Percentiles rank a stretch among this genome's conserved stretches.
phyloP scores from a whole-genome alignment of 2,888 invertebrate species.

The Eurytoma adleriae region DNA sequence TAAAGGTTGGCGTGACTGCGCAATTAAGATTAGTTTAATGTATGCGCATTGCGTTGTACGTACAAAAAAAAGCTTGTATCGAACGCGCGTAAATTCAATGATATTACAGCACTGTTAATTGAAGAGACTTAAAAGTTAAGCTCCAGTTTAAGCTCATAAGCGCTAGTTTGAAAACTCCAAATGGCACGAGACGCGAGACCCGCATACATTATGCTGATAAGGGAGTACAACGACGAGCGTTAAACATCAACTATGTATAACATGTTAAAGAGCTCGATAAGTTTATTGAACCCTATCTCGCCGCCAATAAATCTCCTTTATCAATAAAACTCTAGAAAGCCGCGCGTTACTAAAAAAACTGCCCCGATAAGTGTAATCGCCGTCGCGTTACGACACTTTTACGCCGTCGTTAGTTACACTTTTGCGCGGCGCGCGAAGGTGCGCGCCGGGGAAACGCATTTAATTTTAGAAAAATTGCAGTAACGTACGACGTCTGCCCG shows the following conservation, averaged over 20 bases:
- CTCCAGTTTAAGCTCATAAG: not conserved
- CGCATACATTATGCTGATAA: constrained; percentile 51
- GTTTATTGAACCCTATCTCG: constrained; percentile 45
- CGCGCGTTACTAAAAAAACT: not conserved
- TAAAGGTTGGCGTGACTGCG: constrained; percentile 1
- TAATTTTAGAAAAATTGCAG: no score
- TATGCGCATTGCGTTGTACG: no score
- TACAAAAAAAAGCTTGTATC: no score
- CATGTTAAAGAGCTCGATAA: constrained; percentile 26
- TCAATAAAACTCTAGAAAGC: constrained; percentile 2
- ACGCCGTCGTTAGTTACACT: no score
- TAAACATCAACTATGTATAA: constrained; percentile 26
- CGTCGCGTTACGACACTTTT: no score
- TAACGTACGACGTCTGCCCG: no score
- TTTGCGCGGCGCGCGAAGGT: no score
- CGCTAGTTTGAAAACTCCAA: not conserved
- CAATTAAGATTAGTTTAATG: constrained; percentile 7
- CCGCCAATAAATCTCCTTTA: constrained; percentile 13
- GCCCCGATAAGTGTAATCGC: not conserved
- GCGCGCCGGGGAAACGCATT: no score
- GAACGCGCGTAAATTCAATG: no score
- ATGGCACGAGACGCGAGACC: not conserved
- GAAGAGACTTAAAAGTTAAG: not conserved
- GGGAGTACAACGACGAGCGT: constrained; percentile 26
- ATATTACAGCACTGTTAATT: no score